A percentile compares a stretch with the other conserved stretches of the same genome.
phyloP scores from a whole-genome alignment of 1,140 invertebrate species.

The Achroia grisella region DNA sequence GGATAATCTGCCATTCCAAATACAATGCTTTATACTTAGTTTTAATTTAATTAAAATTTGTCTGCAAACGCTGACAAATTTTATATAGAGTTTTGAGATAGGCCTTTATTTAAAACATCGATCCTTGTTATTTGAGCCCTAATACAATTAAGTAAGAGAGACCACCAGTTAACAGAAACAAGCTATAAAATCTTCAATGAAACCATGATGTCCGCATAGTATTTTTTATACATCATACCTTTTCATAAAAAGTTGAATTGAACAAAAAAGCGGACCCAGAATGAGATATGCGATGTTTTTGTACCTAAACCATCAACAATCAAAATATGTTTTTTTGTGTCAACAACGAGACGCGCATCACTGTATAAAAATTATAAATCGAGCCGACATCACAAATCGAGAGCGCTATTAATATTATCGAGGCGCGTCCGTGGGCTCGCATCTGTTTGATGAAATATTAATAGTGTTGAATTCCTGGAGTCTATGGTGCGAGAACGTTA shows the following conservation, averaged over 20 bases:
- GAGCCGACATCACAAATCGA: conserved; percentile 1
- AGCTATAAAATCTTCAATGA: too few species aligned
- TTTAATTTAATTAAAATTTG: too few species aligned
- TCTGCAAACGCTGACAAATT: too few species aligned
- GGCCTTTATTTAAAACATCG: too few species aligned
- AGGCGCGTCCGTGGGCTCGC: conserved; percentile 9
- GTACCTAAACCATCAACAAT: conserved; percentile 21
- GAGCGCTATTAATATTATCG: conserved; percentile 42
- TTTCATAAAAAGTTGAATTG: background rate
- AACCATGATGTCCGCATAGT: too few species aligned
- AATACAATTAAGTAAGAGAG: too few species aligned
- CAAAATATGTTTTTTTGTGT: conserved; percentile 22
- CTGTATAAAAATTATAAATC: conserved; percentile 25
- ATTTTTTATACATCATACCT: too few species aligned
- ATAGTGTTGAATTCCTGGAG: conserved; percentile 45
- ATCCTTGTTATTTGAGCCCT: too few species aligned
- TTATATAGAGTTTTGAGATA: too few species aligned
- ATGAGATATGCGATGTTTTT: conserved; percentile 41
- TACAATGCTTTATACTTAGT: too few species aligned
- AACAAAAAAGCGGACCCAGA: background rate
- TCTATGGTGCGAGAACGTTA: conserved; percentile 1
- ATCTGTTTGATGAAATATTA: conserved; percentile 60
- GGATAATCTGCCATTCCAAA: too few species aligned
- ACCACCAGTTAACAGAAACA: too few species aligned
- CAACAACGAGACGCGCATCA: background rate